These are phyloP conservation scores for Cassiopea andromeda DNA, from an alignment of 30 jellyfish, hydroid and myxozoan genomes.

Conservation along the genomic window DNA sequence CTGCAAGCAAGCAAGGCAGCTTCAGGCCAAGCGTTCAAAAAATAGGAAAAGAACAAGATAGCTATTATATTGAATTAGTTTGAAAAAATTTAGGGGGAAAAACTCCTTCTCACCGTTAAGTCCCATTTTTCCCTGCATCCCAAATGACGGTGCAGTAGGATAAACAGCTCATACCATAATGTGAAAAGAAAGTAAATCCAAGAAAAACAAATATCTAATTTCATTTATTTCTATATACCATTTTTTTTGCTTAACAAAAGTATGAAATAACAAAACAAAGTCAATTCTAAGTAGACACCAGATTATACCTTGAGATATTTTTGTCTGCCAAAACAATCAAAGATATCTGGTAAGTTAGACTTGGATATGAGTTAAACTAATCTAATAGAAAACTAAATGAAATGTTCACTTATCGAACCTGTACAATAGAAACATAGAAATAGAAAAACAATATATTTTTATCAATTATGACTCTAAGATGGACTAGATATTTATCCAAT, in stretches of 20 bases:
- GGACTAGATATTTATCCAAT: too few species aligned
- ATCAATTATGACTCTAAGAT: too few species aligned
- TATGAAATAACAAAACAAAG: slow-evolving; percentile 9
- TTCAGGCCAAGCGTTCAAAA: too few species aligned
- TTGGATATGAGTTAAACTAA: not conserved
- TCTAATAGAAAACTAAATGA: not conserved
- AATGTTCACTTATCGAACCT: not conserved
- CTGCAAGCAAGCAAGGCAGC: too few species aligned
- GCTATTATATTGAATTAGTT: too few species aligned
- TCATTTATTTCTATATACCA: slow-evolving; percentile 8
- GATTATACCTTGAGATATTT: not conserved
- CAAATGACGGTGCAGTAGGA: too few species aligned
- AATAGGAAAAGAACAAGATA: too few species aligned
- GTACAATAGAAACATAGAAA: not conserved
- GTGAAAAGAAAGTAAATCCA: not conserved
- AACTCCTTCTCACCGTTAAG: too few species aligned
- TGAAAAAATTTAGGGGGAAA: too few species aligned
- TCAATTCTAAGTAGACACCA: not conserved
- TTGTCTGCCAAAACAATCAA: not conserved
- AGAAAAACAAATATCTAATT: not conserved
- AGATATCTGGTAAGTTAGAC: not conserved
- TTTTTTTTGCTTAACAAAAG: slow-evolving; percentile 10
- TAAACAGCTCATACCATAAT: not conserved
- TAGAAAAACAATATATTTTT: not conserved
- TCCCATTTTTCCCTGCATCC: too few species aligned